Evolutionary conservation across 2,113 vertebrate genomes (phyloP), one percentile per base, ranked within the genome.

Genomic region (Climacteris rufus): DNA sequence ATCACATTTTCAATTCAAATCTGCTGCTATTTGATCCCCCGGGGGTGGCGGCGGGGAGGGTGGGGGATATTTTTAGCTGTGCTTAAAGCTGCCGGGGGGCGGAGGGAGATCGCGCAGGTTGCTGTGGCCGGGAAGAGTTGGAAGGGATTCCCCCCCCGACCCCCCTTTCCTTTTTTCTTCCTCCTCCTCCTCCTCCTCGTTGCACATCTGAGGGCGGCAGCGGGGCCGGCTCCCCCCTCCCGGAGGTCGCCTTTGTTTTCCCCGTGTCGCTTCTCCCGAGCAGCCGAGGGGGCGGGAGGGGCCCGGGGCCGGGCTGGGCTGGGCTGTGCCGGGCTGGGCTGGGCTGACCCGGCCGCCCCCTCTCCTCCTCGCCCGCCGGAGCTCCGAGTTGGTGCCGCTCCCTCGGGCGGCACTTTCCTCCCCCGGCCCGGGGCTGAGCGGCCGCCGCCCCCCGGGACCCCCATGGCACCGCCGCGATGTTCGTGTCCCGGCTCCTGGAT

Each of bases 401-500:
- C 63, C 35, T 30, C 6, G 42, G 70, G 66, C 18, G 13, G 42
- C 52, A 9, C 39, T 65, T 71, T 68, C 31, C 64, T 42, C 42
- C 56, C 70, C 74, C 40, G 5, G 1, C 15, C 44, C 59, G 33
- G 75, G 79, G 91, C 76, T 72, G 89, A 91, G 92, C 91, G 40
- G 79, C 85, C 47, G 50, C 75, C 31, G 57, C 42, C 31, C 21
- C 87, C 64, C 86, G 20, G 86, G 72, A 66, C 93, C 93, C 96
- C 59, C 81, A 98, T 98, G 98, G 98, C 95, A 97, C 68, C 56
- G 94, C 71, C 92, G 90, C 85, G 96, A 98, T 98, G 98, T 95
- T 98, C 70, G 79, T 81, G 54, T 97, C 96, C 85, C 88, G 97
- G 89, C 91, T 98, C 91, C 98, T 99, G 98, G 99, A 99, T 97